These are phyloP conservation scores for Periphyllus acericola DNA, from an alignment of 2,888 invertebrate genomes.

Conservation along the genomic window DNA sequence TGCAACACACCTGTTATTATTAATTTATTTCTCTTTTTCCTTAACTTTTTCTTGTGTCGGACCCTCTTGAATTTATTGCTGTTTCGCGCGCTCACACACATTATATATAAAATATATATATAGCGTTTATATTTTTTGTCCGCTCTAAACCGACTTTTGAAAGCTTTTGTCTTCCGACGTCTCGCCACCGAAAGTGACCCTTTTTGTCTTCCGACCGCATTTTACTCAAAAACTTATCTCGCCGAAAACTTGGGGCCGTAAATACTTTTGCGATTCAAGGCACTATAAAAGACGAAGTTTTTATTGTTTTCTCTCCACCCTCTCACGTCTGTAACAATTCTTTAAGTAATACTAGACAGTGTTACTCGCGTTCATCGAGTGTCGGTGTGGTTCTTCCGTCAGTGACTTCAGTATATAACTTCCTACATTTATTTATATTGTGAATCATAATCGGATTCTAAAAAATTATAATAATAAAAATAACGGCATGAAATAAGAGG, in stretches of 20 bases:
- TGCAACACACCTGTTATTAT: conserved; percentile 55
- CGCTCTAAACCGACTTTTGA: conserved; percentile 53
- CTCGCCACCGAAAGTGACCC: conserved; percentile 42
- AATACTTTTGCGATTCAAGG: conserved; percentile 49
- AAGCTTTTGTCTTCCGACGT: conserved; percentile 47
- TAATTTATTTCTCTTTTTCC: conserved; percentile 46
- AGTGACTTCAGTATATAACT: neutral
- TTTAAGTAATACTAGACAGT: conserved; percentile 23
- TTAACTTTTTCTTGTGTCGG: conserved; percentile 48
- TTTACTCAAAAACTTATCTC: conserved; percentile 49
- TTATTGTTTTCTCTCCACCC: conserved; percentile 26
- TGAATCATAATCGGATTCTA: neutral
- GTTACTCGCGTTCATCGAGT: neutral
- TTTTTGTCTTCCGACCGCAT: conserved; percentile 52
- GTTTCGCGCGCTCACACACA: conserved; percentile 15
- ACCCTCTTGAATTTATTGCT: conserved; percentile 57
- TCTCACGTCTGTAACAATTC: neutral
- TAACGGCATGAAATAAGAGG: conserved; percentile 17
- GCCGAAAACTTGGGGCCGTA: conserved; percentile 44
- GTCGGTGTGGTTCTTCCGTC: neutral
- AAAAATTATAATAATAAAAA: conserved; percentile 35
- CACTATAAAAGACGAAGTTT: conserved; percentile 41
- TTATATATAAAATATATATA: conserved; percentile 35
- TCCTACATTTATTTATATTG: neutral
- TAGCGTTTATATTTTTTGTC: conserved; percentile 5